phyloP scores from a whole-genome alignment of 1,140 invertebrate genomes.

The Onthophagus taurus region DNA sequence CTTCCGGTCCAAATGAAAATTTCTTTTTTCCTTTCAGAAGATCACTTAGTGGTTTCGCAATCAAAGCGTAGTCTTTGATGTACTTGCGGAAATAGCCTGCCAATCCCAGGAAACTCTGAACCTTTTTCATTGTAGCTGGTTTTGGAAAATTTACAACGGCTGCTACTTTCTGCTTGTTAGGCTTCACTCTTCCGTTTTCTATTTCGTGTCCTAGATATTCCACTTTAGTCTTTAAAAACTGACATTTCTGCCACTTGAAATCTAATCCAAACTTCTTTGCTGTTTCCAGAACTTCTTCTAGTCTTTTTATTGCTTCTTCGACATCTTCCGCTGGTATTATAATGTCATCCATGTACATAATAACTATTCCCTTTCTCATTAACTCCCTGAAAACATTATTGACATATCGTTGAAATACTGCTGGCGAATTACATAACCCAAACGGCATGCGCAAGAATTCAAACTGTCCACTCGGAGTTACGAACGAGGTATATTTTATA shows the following conservation, averaged over 20 bases:
- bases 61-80: conserved; percentile 5
- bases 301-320: conserved; percentile 17
- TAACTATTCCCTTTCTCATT: background rate
- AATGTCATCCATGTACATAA: conserved; percentile 22
- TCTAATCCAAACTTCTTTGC: background rate
- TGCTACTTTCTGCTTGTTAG: conserved; percentile 6
- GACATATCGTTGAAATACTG: conserved; percentile 11
- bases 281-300: conserved; percentile 15
- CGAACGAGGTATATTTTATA: no score
- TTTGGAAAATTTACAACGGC: conserved; percentile 8
- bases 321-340: conserved; percentile 16
- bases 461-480: no score
- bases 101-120: conserved; percentile 7
- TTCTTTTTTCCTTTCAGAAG: background rate
- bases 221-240: conserved; percentile 8
- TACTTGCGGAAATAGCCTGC: conserved; percentile 3
- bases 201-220: conserved; percentile 7
- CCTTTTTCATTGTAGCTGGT: conserved; percentile 7
- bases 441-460: conserved; percentile 13
- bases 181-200: conserved; percentile 2
- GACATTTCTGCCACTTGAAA: conserved; percentile 13
- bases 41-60: conserved; percentile 10
- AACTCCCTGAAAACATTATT: conserved; percentile 12
- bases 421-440: conserved; percentile 9
- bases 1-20: conserved; percentile 1